phyloP scores from a whole-genome alignment of 1,140 invertebrate genomes.

The Goniozus legneri region DNA sequence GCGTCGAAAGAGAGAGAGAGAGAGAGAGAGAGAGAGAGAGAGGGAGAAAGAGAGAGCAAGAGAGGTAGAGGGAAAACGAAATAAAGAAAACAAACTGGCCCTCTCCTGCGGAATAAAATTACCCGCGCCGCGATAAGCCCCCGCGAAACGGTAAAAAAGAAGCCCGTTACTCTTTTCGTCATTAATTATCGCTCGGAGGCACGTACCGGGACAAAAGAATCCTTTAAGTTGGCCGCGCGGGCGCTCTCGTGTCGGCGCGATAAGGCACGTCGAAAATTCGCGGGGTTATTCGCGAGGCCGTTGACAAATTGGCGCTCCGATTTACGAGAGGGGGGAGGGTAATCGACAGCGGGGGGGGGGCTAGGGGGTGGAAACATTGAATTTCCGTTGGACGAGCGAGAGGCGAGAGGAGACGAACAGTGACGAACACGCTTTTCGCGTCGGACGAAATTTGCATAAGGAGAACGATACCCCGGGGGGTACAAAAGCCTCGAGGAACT shows the following conservation, averaged over 20 bases:
- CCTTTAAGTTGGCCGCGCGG: no score
- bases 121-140: no score
- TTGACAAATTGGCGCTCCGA: conserved; percentile 29
- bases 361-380: conserved; percentile 12
- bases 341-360: neutral
- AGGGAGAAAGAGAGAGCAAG: no score
- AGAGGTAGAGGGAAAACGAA: no score
- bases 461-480: conserved; percentile 22
- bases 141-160: no score
- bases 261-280: conserved; percentile 27
- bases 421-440: conserved; percentile 1
- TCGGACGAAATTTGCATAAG: conserved; percentile 27
- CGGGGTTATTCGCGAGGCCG: conserved; percentile 14
- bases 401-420: neutral
- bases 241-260: conserved; percentile 16
- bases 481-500: conserved; percentile 7
- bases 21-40: conserved; percentile 3
- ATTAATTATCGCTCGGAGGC: no score
- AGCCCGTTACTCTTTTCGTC: no score
- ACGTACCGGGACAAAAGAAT: no score
- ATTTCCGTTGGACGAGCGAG: neutral
- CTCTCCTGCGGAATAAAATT: no score
- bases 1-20: conserved; percentile 11
- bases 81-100: no score
- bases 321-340: conserved; percentile 18